Base-by-base conservation (phyloP, 2,113 vertebrate genomes). In the Siniperca knerii region DNA sequence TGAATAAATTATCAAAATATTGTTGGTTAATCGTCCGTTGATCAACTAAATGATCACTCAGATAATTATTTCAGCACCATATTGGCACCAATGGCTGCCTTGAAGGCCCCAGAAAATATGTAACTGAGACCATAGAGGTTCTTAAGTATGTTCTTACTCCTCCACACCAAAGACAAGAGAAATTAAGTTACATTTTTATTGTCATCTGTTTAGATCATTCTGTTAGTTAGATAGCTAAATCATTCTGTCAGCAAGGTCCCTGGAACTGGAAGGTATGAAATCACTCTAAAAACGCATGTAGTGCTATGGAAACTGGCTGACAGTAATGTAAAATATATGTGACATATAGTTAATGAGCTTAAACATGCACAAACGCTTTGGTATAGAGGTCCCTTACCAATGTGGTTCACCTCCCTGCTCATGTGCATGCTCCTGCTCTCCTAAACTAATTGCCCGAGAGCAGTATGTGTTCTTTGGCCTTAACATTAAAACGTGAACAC, bases 401-500 rank as follows among this genome's bases (percentile, higher is more conserved):
- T 65, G 68, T 5, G 67, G 75, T 86, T 71, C 44, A 79, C 74
- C 74, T 50, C 15, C 23, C 0, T 4, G 57, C 23, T 48, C 48
- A 18, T 75, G 18, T 52, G 48, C 23, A 33, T 42, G 57, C 42
- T 86, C 15, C 35, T 61, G 60, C 54, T 71, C 35, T 35, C 18
- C 66, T 79, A 2, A 62, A 62, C 69, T 48, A 54, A 52, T 48
- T 25, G 60, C n/a, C 60, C 73, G 44, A 70, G 29, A 72, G 25
- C n/a, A 33, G 50, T 58, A 40, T 75, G 76, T 80, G 79, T 71
- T 80, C 73, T 72, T 77, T 85, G 68, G 82, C 79, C 35, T 37
- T 7, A 12, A 57, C 54, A 25, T 23, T 21, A 61, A 54, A 67
- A 61, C 8, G 21, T 46, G 58, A 66, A 72, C 40, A 29, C 75